Evolutionary conservation across 2,797 vertebrate genomes (phyloP).

Genomic region (Harpagifer antarcticus): DNA sequence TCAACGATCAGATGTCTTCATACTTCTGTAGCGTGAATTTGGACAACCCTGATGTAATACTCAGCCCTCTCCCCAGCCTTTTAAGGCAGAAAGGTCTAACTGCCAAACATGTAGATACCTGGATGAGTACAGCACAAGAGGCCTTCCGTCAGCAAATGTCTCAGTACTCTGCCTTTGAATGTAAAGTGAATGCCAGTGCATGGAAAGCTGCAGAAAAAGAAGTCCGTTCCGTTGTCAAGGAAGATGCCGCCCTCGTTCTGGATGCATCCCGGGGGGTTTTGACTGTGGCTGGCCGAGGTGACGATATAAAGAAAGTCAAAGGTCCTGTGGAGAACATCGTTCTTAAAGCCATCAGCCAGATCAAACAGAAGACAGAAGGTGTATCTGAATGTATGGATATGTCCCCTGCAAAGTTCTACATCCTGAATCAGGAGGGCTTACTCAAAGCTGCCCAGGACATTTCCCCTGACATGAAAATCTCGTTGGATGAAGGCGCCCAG

Average conservation of each 20-base stretch:
- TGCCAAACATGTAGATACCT: slow-evolving; percentile 70
- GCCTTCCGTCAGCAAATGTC: slow-evolving; percentile 78
- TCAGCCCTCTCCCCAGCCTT: slow-evolving; percentile 81
- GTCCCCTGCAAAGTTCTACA: slow-evolving; percentile 66
- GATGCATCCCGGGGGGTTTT: slow-evolving; percentile 54
- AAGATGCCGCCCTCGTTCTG: slow-evolving; percentile 71
- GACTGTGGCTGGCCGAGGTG: slow-evolving; percentile 80
- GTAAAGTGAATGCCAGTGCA: slow-evolving; percentile 26
- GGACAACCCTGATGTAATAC: slow-evolving; percentile 64
- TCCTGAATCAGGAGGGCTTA: slow-evolving; percentile 81
- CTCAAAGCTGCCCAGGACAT: slow-evolving; percentile 49
- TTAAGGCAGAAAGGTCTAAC: slow-evolving; percentile 74
- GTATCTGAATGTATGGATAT: slow-evolving; percentile 72
- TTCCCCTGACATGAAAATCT: slow-evolving; percentile 75
- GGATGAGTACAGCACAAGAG: slow-evolving; percentile 69
- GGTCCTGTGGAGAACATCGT: slow-evolving; percentile 72
- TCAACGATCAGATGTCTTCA: slow-evolving; percentile 81
- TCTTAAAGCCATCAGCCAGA: slow-evolving; percentile 56
- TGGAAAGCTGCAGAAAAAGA: slow-evolving; percentile 82
- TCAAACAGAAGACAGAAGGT: slow-evolving; percentile 77
- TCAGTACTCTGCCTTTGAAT: slow-evolving; percentile 75
- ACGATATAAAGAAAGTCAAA: slow-evolving; percentile 69
- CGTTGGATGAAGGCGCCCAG: slow-evolving; percentile 66
- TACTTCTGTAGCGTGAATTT: slow-evolving; percentile 82
- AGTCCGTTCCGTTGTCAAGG: slow-evolving; percentile 41